Evolutionary conservation across 2,888 invertebrate genomes (phyloP), one percentile per base, ranked within the genome.

Genomic region (Pocota personata): DNA sequence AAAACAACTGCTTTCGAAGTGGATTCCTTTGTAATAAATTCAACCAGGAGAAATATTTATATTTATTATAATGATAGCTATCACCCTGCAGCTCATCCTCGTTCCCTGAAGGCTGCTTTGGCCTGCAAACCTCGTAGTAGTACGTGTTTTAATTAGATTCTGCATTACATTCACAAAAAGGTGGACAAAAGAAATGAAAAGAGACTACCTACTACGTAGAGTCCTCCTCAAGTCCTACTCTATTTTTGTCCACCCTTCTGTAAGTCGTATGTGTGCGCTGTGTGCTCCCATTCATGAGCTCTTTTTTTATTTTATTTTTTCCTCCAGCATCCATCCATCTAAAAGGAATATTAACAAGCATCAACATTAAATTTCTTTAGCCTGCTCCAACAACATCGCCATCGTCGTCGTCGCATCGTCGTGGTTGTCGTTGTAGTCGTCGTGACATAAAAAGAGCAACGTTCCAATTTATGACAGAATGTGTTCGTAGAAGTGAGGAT

Each of bases 291-390:
- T 84, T 83, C 48, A 46, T 73, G 57, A 69, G 57, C 10, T 7
- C 8, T 37, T 40, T 37, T 46, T 72, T 71, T 50, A 14, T 62
- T 67, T 55, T 21, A 46, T 48, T 43, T 5, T 82, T 82, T 72
- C 66, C 72, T 67, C 30, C 30, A 46, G 69, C 75, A 84, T 43
- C 67, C 79, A 84, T 75, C 75, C 79, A 73, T 79, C 73, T 73
- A 69, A 79, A 79, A 75, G 76, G 84, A 84, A 79, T 79, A 84
- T 84, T 84, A 79, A 79, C 79, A 84, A 79, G 62, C 79, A 84
- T 75, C 79, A 79, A 76, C 84, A 80, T 84, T 84, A 84, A 84
- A 84, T 84, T 84, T 76, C 80, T 66, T 84, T 66, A 64, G 75
- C 62, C 48, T 32, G 12, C 35, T 64, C 46, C 46, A 71, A 37